Percentiles rank a stretch among this genome's conserved stretches.
phyloP scores from a whole-genome alignment of 2,888 invertebrate species.

The Vannuccia rotundouncinata region DNA sequence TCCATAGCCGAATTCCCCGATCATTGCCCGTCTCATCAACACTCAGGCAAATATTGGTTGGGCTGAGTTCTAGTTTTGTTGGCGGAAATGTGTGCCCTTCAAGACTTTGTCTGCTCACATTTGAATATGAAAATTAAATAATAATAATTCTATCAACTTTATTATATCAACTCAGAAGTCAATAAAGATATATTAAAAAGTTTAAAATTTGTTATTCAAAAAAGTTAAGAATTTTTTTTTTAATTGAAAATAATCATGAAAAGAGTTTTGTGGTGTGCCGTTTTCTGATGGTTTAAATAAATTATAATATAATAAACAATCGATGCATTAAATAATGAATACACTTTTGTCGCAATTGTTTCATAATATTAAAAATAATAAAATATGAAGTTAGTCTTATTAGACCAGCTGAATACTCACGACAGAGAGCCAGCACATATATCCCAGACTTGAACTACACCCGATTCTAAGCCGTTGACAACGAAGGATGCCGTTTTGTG shows the following conservation, averaged over 20 bases:
- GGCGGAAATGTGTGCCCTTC: slow-evolving; percentile 15
- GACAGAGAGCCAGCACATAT: background rate
- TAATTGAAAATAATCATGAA: too few relatives aligned
- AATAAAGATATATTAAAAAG: background rate
- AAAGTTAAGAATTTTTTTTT: too few relatives aligned
- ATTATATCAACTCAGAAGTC: background rate
- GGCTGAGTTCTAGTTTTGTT: background rate
- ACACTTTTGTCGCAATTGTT: too few relatives aligned
- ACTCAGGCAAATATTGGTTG: background rate
- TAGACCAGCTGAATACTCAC: background rate
- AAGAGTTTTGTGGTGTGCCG: too few relatives aligned
- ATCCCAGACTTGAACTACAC: background rate
- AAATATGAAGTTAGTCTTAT: too few relatives aligned
- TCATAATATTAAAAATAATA: too few relatives aligned
- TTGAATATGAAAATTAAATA: too few relatives aligned
- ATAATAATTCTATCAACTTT: background rate
- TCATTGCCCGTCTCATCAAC: background rate
- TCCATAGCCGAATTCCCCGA: background rate
- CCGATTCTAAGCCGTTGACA: background rate
- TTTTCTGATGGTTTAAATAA: too few relatives aligned
- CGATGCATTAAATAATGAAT: too few relatives aligned
- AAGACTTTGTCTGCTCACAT: background rate
- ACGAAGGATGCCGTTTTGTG: background rate
- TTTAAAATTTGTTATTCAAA: background rate
- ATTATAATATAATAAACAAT: too few relatives aligned